phyloP scores from a whole-genome alignment of 2,888 invertebrate species.

The Orthosia incerta region DNA sequence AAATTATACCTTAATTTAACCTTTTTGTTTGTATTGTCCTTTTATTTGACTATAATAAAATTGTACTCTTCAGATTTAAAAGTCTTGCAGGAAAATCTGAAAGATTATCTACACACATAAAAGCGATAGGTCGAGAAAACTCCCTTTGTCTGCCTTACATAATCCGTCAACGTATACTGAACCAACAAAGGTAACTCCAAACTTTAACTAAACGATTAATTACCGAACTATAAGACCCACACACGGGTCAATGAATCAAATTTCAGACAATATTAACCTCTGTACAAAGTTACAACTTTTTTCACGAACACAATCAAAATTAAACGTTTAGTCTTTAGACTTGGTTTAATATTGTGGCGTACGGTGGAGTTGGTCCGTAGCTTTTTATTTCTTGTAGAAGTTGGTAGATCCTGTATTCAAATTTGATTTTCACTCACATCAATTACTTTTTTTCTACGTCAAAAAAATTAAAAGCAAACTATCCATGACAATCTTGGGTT shows the following conservation, averaged over 20 bases:
- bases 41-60: too few relatives aligned
- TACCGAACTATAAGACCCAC: slow-evolving; percentile 33
- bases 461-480: too few relatives aligned
- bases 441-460: too few relatives aligned
- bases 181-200: slow-evolving; percentile 8
- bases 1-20: too few relatives aligned
- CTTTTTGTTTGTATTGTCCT: too few relatives aligned
- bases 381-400: slow-evolving; percentile 62
- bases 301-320: slow-evolving; percentile 60
- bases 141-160: not conserved
- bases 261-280: slow-evolving; percentile 40
- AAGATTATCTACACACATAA: too few relatives aligned
- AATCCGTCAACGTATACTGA: slow-evolving; percentile 19
- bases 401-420: slow-evolving; percentile 27
- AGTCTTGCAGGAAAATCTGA: not conserved
- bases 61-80: not conserved
- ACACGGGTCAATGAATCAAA: slow-evolving; percentile 30
- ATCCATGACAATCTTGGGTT: too few relatives aligned
- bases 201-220: slow-evolving; percentile 29
- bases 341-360: slow-evolving; percentile 68
- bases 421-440: too few relatives aligned
- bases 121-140: not conserved
- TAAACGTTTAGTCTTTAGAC: slow-evolving; percentile 59
- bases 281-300: slow-evolving; percentile 41
- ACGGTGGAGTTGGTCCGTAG: slow-evolving; percentile 62